A percentile compares a stretch with the other conserved stretches of the same genome.
Evolutionary conservation across 2,797 vertebrate genomes (phyloP).

Genomic region (Macropodus opercularis): DNA sequence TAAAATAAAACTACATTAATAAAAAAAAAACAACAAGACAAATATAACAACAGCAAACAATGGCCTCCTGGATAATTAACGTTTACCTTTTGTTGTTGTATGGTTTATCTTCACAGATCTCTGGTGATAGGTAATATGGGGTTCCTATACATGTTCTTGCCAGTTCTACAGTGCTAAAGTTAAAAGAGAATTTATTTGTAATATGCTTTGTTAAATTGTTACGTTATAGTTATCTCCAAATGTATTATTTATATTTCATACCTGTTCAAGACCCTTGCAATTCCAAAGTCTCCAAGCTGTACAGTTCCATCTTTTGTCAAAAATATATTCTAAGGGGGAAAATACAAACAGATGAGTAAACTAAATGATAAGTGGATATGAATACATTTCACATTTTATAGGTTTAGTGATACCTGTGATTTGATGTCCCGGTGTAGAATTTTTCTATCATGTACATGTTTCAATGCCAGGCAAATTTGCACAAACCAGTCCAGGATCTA

Average conservation of each 20-base stretch:
- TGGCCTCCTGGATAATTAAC: not conserved
- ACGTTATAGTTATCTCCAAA: not conserved
- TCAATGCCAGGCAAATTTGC: constrained; percentile 96
- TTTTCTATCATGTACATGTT: constrained; percentile 96
- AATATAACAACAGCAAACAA: not conserved
- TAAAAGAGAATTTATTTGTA: not conserved
- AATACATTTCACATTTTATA: not conserved
- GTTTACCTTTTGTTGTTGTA: constrained; percentile 99
- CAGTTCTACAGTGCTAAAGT: constrained; percentile 92
- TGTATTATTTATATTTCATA: constrained; percentile 47
- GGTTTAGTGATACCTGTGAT: constrained; percentile 87
- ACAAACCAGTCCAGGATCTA: constrained; percentile 99
- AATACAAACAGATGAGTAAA: constrained; percentile 13
- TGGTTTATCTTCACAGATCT: constrained; percentile 98
- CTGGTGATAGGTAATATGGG: constrained; percentile 96
- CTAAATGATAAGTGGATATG: not conserved
- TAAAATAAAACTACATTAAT: too few species aligned
- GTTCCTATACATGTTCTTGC: constrained; percentile 97
- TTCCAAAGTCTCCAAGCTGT: constrained; percentile 97
- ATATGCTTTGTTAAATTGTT: not conserved
- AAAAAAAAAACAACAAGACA: too few species aligned
- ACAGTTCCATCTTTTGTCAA: constrained; percentile 95
- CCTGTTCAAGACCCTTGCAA: constrained; percentile 97
- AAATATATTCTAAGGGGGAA: constrained; percentile 91
- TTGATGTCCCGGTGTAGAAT: constrained; percentile 99